Percentiles rank a stretch among this genome's conserved stretches.
phyloP scores from a whole-genome alignment of 2,797 vertebrate genomes.

The Enteromius fasciolatus region DNA sequence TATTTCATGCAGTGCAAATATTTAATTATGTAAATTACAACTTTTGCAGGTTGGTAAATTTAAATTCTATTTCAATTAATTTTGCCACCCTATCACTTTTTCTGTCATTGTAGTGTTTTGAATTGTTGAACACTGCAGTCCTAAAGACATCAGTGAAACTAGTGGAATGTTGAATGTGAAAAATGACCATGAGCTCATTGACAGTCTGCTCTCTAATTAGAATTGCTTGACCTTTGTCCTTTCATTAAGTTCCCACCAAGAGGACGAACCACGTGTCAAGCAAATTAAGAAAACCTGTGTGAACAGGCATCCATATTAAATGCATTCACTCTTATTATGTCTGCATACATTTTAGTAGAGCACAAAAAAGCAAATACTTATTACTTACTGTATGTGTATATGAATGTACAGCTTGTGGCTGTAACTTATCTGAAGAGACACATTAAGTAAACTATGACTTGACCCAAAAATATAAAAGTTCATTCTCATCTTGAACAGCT shows the following conservation, averaged over 20 bases:
- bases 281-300: conserved; percentile 11
- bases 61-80: neutral
- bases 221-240: conserved; percentile 69
- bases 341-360: neutral
- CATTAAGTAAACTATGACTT: neutral
- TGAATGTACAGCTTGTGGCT: neutral
- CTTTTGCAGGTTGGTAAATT: neutral
- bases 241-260: conserved; percentile 57
- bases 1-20: neutral
- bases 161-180: conserved; percentile 73
- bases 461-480: neutral
- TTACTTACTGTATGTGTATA: neutral
- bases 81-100: neutral
- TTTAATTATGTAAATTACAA: neutral
- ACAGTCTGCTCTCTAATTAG: conserved; percentile 74
- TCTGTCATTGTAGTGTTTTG: neutral
- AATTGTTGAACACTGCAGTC: neutral
- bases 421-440: neutral
- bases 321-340: neutral
- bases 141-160: neutral
- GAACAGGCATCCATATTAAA: neutral
- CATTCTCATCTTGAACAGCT: neutral
- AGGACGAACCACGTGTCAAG: conserved; percentile 56
- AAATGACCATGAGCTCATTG: conserved; percentile 45
- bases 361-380: neutral